These are phyloP conservation scores for Caenorhabditis panamensis DNA, from an alignment of 2,888 invertebrate species.

Conservation along the genomic window DNA sequence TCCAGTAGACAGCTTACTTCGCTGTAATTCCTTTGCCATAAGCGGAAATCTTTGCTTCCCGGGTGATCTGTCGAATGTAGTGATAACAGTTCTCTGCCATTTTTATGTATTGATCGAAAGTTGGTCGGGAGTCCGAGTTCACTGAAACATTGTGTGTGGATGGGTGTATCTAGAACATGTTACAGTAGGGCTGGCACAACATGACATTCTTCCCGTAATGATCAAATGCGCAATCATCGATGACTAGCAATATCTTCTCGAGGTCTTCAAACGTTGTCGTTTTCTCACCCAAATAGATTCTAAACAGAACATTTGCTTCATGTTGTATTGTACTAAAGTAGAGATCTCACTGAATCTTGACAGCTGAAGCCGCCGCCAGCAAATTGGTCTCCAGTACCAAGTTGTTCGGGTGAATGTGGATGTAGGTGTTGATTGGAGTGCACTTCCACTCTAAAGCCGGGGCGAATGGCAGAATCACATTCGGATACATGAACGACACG, in stretches of 20 bases:
- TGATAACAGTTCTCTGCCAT: slow-evolving; percentile 33
- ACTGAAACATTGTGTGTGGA: background rate
- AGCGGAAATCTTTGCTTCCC: slow-evolving; percentile 11
- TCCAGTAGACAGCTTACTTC: slow-evolving; percentile 9
- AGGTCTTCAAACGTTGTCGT: background rate
- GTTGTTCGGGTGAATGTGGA: background rate
- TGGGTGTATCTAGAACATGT: background rate
- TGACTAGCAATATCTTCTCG: slow-evolving; percentile 19
- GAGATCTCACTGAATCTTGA: slow-evolving; percentile 38
- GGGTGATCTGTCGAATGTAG: slow-evolving; percentile 29
- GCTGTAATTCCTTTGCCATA: slow-evolving; percentile 42
- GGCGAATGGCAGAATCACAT: slow-evolving; percentile 16
- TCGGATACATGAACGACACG: slow-evolving; percentile 30
- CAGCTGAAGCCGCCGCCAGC: background rate
- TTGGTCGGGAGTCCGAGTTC: background rate
- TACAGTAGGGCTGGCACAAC: slow-evolving; percentile 16
- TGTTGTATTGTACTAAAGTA: too few relatives aligned
- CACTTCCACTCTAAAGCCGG: slow-evolving; percentile 27
- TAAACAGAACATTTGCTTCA: too few relatives aligned
- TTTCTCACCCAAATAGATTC: slow-evolving; percentile 8
- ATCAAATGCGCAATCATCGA: slow-evolving; percentile 35
- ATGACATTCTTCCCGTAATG: slow-evolving; percentile 16
- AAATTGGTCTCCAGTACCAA: slow-evolving; percentile 23
- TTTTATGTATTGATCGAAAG: slow-evolving; percentile 17
- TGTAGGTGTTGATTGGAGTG: background rate